Base-by-base conservation (phyloP, 1,140 invertebrate genomes). In the Myzus persicae region DNA sequence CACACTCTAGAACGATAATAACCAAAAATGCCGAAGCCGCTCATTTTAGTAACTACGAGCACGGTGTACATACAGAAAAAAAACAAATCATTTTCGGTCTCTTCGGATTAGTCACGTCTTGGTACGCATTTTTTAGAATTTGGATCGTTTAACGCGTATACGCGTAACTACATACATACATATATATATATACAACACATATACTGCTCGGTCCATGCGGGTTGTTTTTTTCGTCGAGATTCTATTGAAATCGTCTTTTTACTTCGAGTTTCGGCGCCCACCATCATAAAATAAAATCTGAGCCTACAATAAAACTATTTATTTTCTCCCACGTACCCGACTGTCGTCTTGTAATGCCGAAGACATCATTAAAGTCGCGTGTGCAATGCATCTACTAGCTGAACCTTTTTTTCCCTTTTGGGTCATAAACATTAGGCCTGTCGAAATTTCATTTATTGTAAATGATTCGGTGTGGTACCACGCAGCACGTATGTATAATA, bases 161-260 rank as follows among this genome's bases (percentile, higher is more conserved):
- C 31, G 59, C 36, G 42, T 81, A 81, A 5, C 18, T 81, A 81
- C 7, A 81, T n/a, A 81, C n/a, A n/a, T 18, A 76, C 18, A n/a
- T 18, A 76, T 81, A 81, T 81, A 38, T 38, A 81, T 8, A 38
- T 38, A 81, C n/a, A 81, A 81, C 36, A 20, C 18, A 38, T 31
- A 59, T 38, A 81, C 59, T 18, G 59, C 59, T 67, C 31, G 31
- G n/a, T 67, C 59, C 59, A 67, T 67, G 6, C 59, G 59, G 59
- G 59, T 67, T n/a, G 59, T 67, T n/a, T 46, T 46, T 67, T 81
- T 38, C 76, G 7, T 81, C 1, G 18, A 36, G 36, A 88, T 88
- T 88, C 87, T 51, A 88, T 88, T 88, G 87, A 88, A 88, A 88
- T 88, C 7, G 44, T 36, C 31, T 88, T 88, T 88, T 88, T 88